phyloP scores from a whole-genome alignment of 2,888 invertebrate genomes.

The Morpho deidamia region DNA sequence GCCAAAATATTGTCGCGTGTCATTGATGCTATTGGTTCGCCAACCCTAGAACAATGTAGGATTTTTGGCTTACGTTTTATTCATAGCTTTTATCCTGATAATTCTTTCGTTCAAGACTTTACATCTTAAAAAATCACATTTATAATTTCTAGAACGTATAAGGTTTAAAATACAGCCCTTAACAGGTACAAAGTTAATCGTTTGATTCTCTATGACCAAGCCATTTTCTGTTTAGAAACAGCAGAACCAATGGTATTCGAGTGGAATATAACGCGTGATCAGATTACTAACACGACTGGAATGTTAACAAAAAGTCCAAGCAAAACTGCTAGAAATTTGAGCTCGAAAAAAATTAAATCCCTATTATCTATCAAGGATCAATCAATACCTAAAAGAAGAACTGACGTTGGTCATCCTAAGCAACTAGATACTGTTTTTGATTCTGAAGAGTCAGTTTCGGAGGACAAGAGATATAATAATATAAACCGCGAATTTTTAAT shows the following conservation, averaged over 20 bases:
- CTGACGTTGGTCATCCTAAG: slow-evolving; percentile 20
- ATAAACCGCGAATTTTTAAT: slow-evolving; percentile 38
- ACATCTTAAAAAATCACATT: no score
- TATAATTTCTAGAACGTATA: no score
- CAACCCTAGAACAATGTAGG: no score
- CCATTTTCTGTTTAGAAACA: slow-evolving; percentile 1
- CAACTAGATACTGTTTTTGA: slow-evolving; percentile 15
- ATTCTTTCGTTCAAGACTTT: no score
- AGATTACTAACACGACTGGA: slow-evolving; percentile 1
- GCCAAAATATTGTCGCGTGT: no score
- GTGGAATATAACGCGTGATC: slow-evolving; percentile 45
- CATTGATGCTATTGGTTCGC: no score
- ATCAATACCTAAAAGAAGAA: slow-evolving; percentile 29
- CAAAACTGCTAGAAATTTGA: slow-evolving; percentile 30
- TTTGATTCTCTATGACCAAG: no score
- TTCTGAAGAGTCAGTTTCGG: slow-evolving; percentile 31
- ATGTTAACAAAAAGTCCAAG: slow-evolving; percentile 29
- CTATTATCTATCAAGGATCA: slow-evolving; percentile 34
- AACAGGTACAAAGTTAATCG: no score
- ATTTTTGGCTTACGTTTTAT: no score
- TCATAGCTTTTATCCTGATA: no score
- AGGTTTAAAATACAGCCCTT: no score
- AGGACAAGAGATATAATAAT: slow-evolving; percentile 33
- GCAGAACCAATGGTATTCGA: slow-evolving; percentile 37
- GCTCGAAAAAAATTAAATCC: slow-evolving; percentile 35